Percentiles rank a stretch among this genome's conserved stretches.
phyloP scores from a whole-genome alignment of 2,888 invertebrate species.

The Sphecodes monilicornis region DNA sequence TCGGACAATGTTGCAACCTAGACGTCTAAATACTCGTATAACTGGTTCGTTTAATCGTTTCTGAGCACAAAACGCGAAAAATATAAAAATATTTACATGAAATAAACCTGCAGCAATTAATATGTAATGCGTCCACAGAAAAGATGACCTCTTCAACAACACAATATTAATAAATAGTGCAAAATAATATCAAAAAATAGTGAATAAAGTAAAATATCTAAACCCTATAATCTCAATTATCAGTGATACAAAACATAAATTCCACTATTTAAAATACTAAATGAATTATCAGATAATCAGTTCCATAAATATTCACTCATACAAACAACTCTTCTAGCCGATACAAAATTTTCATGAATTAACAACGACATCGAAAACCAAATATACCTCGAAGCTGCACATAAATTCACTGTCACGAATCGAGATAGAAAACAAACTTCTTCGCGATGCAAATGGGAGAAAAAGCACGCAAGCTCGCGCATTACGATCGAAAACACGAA shows the following conservation, averaged over 20 bases:
- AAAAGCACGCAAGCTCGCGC: not conserved
- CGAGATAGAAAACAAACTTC: not conserved
- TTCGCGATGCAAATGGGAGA: too few species aligned
- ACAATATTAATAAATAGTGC: too few species aligned
- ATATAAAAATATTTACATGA: not conserved
- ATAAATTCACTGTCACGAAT: not conserved
- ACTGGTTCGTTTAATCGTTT: not conserved
- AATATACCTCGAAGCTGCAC: not conserved
- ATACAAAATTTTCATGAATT: not conserved
- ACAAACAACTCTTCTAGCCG: not conserved
- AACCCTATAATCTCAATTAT: too few species aligned
- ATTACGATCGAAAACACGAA: not conserved
- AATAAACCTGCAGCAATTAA: not conserved
- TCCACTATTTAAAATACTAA: not conserved
- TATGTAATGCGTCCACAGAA: too few species aligned
- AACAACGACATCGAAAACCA: not conserved
- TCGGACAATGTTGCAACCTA: constrained; percentile 33
- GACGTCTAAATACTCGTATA: not conserved
- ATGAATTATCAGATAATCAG: not conserved
- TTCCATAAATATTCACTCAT: not conserved
- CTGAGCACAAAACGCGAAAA: not conserved
- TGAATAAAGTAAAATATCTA: too few species aligned
- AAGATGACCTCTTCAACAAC: too few species aligned
- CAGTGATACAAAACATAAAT: not conserved
- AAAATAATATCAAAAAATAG: too few species aligned